Base-by-base conservation (phyloP, 2,113 vertebrate species). In the Psittacula cyanocephala region DNA sequence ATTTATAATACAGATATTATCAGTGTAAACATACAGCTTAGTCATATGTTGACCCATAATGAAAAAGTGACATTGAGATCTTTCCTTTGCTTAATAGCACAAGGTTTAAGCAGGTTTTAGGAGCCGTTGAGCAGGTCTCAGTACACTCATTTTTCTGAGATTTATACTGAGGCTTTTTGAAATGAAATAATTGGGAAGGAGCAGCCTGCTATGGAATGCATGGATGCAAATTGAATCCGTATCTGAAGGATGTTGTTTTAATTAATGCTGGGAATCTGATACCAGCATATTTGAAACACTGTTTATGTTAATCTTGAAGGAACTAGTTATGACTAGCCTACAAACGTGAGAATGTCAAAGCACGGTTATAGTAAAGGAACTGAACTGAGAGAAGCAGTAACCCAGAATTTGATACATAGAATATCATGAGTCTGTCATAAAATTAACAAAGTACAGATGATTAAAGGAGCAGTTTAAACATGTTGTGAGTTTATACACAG, bases 1-100 rank as follows among this genome's bases (percentile, higher is more conserved):
- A 95, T 95, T 97, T 95, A 93, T 89, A 67, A 93, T 87, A 31
- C 86, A 76, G 72, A 80, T 95, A 79, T 92, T 95, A 96, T 93
- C 94, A 93, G 77, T 91, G 84, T 81, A 95, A 95, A 95, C 91
- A 95, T 79, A 33, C 92, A 81, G 72, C 86, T 91, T 67, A 86
- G 89, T 91, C 86, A 44, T 82, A 84, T 72, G 91, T 50, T 96
- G 87, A 91, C 83, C 70, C 67, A 17, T 79, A 91, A 85, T 6
- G 67, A 94, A 91, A 81, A 87, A 89, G 89, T 96, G 94, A 96
- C 93, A 85, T 95, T 95, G 94, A 93, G 87, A 62, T 91, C 78
- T 89, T 82, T 89, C 63, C 81, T 64, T 84, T 16, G 37, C 70
- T 94, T 80, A 76, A 65, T 20, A 59, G 74, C 78, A 76, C 29